Evolutionary conservation across 92 coral and sea anemone genomes (phyloP).

Genomic region (Phenganax subtilis): DNA sequence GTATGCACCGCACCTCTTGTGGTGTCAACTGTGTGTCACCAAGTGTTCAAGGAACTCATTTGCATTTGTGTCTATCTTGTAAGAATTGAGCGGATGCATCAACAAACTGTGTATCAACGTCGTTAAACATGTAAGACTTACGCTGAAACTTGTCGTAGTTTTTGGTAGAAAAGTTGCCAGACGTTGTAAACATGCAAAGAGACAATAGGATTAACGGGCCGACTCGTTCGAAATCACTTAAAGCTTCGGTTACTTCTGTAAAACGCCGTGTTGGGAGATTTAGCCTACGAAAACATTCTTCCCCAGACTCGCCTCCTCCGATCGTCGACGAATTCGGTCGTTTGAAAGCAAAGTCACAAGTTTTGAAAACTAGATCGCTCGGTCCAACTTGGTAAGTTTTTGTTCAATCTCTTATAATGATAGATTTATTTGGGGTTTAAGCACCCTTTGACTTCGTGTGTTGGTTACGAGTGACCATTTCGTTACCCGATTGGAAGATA

Average conservation of each 20-base stretch:
- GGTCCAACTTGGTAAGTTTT: conserved; percentile 4
- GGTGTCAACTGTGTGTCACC: conserved; percentile 11
- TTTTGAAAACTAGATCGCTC: conserved; percentile 6
- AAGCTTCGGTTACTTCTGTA: conserved; percentile 15
- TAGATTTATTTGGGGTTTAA: too few relatives aligned
- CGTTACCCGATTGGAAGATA: too few relatives aligned
- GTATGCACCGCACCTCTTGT: background rate
- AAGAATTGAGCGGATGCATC: conserved; percentile 22
- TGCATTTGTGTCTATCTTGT: background rate
- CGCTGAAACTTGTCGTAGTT: background rate
- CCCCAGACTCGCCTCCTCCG: conserved; percentile 2
- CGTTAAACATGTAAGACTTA: background rate
- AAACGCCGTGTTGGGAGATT: conserved; percentile 28
- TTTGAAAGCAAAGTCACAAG: background rate
- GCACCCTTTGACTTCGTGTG: too few relatives aligned
- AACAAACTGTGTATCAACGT: background rate
- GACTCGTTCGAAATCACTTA: conserved; percentile 24
- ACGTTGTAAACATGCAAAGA: conserved; percentile 9
- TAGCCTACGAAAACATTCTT: conserved; percentile 19
- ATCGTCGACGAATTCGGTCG: background rate
- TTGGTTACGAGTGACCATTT: too few relatives aligned
- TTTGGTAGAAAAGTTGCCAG: background rate
- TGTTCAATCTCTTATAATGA: too few relatives aligned
- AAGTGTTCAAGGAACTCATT: background rate
- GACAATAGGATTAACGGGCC: conserved; percentile 30